Evolutionary conservation across 1,140 invertebrate species (phyloP).

Genomic region (Capitella teleta): DNA sequence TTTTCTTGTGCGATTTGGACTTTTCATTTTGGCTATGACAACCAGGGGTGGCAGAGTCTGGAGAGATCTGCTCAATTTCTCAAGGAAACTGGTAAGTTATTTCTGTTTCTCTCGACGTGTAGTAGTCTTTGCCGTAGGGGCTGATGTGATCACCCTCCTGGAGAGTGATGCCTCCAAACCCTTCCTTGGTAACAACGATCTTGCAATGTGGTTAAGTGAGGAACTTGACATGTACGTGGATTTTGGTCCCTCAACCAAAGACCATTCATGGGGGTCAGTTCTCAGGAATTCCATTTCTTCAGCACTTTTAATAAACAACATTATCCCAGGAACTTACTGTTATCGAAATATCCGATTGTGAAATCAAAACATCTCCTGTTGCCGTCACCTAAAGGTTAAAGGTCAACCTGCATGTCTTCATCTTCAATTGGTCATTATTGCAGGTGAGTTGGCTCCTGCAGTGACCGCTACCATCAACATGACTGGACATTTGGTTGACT

Average conservation of each 20-base stretch:
- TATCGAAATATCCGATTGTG: conserved; percentile 42
- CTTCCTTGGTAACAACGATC: conserved; percentile 41
- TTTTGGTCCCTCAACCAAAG: conserved; percentile 40
- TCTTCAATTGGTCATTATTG: background rate
- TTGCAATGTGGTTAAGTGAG: conserved; percentile 40
- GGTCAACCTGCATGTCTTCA: background rate
- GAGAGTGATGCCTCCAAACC: conserved; percentile 43
- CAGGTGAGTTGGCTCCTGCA: conserved; percentile 40
- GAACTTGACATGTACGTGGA: conserved; percentile 40
- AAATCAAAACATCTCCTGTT: conserved; percentile 39
- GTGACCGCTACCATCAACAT: conserved; percentile 40
- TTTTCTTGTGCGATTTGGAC: conserved; percentile 40
- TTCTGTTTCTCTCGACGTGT: background rate
- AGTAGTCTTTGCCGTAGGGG: conserved; percentile 18
- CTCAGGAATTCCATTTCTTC: background rate
- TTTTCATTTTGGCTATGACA: conserved; percentile 43
- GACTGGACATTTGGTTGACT: conserved; percentile 32
- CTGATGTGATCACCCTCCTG: conserved; percentile 39
- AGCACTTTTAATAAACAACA: background rate
- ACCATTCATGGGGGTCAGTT: conserved; percentile 40
- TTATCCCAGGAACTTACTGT: conserved; percentile 29
- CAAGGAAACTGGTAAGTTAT: conserved; percentile 29
- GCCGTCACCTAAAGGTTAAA: conserved; percentile 38
- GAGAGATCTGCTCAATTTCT: conserved; percentile 31
- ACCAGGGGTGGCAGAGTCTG: conserved; percentile 41